Percentiles rank a stretch among this genome's conserved stretches.
These are phyloP conservation scores for Ceuthmochares aereus DNA, from an alignment of 2,113 vertebrate species.

Conservation along the genomic window DNA sequence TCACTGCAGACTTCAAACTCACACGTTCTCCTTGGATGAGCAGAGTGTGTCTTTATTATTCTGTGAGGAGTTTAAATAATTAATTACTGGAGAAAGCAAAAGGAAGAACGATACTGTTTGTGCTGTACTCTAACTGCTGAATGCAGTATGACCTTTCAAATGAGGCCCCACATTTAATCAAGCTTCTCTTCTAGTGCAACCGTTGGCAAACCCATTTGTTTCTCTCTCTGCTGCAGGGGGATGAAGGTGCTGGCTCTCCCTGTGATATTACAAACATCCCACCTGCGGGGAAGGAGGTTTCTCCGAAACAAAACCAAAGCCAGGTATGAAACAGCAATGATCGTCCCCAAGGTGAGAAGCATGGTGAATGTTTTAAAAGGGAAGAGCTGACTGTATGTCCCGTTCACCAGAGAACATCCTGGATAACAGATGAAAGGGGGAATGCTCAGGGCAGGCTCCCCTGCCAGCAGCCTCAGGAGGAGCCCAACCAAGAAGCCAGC, in stretches of 20 bases:
- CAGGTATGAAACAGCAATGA: constrained; percentile 71
- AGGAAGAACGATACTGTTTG: not conserved
- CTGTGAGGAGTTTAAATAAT: not conserved
- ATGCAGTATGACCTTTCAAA: not conserved
- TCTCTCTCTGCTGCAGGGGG: not conserved
- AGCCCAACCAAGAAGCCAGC: constrained; percentile 75
- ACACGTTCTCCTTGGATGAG: not conserved
- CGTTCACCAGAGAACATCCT: constrained; percentile 62
- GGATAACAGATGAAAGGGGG: constrained; percentile 71
- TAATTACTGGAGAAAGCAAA: not conserved
- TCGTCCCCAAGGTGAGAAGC: constrained; percentile 62
- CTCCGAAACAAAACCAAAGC: constrained; percentile 66
- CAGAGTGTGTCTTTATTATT: not conserved
- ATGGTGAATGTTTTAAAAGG: constrained; percentile 80
- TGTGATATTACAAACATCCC: constrained; percentile 73
- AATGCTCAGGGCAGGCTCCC: constrained; percentile 77
- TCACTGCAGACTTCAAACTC: not conserved
- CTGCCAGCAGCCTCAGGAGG: constrained; percentile 78
- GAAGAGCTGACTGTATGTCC: constrained; percentile 73
- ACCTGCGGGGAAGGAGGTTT: constrained; percentile 69
- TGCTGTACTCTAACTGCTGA: not conserved
- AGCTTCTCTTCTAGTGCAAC: not conserved
- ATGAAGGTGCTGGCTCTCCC: not conserved
- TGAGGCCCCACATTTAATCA: not conserved
- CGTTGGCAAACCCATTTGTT: not conserved